Base-by-base conservation (phyloP, 1,140 invertebrate species). In the Drosophila santomea region DNA sequence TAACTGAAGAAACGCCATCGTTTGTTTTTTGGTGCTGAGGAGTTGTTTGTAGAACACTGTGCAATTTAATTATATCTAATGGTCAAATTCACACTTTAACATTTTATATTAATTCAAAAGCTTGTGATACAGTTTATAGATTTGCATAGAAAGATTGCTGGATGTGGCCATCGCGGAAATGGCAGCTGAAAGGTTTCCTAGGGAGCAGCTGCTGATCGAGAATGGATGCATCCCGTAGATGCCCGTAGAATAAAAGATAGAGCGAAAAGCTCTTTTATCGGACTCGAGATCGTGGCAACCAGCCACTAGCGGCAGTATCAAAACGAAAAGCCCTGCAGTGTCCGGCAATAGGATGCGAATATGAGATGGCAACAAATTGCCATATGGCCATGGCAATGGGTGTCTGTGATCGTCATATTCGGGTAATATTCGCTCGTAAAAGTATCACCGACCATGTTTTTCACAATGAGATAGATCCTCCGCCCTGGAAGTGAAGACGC, bases 281-380 rank as follows among this genome's bases (percentile, higher is more conserved):
- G 45, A 43, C 64, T 56, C 43, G 36, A 45, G 62, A 73, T 85
- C 66, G 56, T 58, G 59, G 63, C 41, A 47, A 43, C 41, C 56
- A 36, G 57, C 12, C 55, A 38, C 28, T 28, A 47, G 73, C 81
- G 81, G 81, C 81, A 73, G 43, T 85, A 85, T 84, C 81, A 80
- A 84, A 84, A 84, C 81, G 47, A 68, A 80, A 61, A 85, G 77
- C 84, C 81, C 81, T 84, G 81, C 81, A 79, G 81, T 68, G 81
- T 61, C 55, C 50, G 77, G 63, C 66, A 56, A 84, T 85, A 77
- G 80, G 73, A 73, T 80, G 77, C 56, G 73, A 80, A 84, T 66
- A 80, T 84, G 74, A 64, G 73, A 80, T 80, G 74, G 59, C 81
- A 84, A 80, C 81, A 85, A 84, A 84, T 84, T 85, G 81, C 80